Percentiles rank a stretch among this genome's conserved stretches.
These are phyloP conservation scores for Diaphora mendica DNA, from an alignment of 2,888 invertebrate genomes.

Conservation along the genomic window DNA sequence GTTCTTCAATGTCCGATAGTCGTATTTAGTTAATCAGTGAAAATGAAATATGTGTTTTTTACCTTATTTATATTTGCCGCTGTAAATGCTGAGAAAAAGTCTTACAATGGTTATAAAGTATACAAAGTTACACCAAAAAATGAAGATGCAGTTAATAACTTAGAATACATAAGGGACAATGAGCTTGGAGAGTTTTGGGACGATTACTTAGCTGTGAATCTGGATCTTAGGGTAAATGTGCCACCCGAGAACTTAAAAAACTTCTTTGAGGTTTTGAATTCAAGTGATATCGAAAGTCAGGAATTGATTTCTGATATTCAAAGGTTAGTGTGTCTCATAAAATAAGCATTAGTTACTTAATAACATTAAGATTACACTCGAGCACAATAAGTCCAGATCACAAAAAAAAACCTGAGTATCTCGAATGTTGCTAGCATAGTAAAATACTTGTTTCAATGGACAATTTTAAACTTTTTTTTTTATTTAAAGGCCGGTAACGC, in stretches of 20 bases:
- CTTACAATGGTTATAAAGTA: slow-evolving; percentile 87
- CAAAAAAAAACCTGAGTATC: not conserved
- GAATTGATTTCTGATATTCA: slow-evolving; percentile 60
- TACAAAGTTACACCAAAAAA: slow-evolving; percentile 84
- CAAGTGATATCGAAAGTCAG: slow-evolving; percentile 50
- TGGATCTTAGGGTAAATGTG: slow-evolving; percentile 71
- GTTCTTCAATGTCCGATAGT: not conserved
- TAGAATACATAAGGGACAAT: slow-evolving; percentile 76
- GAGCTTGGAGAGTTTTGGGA: slow-evolving; percentile 74
- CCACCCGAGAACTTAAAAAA: slow-evolving; percentile 54
- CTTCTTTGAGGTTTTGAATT: slow-evolving; percentile 54
- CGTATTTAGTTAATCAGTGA: slow-evolving; percentile 1
- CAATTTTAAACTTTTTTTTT: not conserved
- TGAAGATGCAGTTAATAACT: slow-evolving; percentile 73
- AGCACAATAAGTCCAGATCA: not conserved
- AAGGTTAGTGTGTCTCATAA: slow-evolving; percentile 4
- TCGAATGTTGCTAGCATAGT: not conserved
- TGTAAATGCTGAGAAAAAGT: slow-evolving; percentile 48
- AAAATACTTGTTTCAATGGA: too few relatives aligned
- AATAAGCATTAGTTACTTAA: not conserved
- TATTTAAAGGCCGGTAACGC: too few relatives aligned
- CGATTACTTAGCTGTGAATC: slow-evolving; percentile 64
- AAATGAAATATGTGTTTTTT: slow-evolving; percentile 45
- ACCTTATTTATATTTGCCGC: slow-evolving; percentile 41
- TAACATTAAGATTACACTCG: not conserved